Evolutionary conservation across 2,113 vertebrate species (phyloP), one percentile per base, ranked within the genome.

Genomic region (Pseudois nayaur): DNA sequence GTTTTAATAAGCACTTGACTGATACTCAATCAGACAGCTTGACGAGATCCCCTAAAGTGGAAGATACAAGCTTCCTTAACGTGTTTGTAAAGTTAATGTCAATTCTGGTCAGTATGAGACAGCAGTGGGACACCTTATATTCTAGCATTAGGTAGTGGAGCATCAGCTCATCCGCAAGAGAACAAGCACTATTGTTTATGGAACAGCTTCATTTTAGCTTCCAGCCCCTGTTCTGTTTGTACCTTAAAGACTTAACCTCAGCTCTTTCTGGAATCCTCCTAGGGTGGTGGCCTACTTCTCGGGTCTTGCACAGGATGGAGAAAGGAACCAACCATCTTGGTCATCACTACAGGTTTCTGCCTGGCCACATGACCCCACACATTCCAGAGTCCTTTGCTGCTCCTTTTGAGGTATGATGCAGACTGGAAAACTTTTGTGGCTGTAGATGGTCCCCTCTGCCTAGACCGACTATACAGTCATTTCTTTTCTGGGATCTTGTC

Each of bases 1-100:
- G 43, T 62, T 95, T 95, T 60, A 55, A 50, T 45, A 19, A 88
- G 45, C 50, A 54, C 27, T 36, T 90, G 64, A 16, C 33, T 92
- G 60, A 52, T 71, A 19, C 31, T 29, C 23, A 82, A 52, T 23
- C 29, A 89, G 40, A 7, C 31, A 14, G 8, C 43, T 95, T 91
- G 55, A 36, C 3, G 21, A 89, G 78, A n/a, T 36, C 3, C 59
- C 16, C 21, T 59, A 55, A 88, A 29, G 8, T 36, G 57, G 29
- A 83, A 45, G 67, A 60, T 50, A 83, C 86, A 86, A 40, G 1
- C 71, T 67, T 82, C 86, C 48, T 55, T 86, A 85, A 78, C 17
- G 0, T 92, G 57, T 84, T 67, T 60, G 3, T 57, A 52, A 62
- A 97, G 59, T 50, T 25, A 48, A 27, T 43, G 64, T 76, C 86